These are phyloP conservation scores for Hypsopygia costalis DNA, from an alignment of 2,888 invertebrate species.

Conservation along the genomic window DNA sequence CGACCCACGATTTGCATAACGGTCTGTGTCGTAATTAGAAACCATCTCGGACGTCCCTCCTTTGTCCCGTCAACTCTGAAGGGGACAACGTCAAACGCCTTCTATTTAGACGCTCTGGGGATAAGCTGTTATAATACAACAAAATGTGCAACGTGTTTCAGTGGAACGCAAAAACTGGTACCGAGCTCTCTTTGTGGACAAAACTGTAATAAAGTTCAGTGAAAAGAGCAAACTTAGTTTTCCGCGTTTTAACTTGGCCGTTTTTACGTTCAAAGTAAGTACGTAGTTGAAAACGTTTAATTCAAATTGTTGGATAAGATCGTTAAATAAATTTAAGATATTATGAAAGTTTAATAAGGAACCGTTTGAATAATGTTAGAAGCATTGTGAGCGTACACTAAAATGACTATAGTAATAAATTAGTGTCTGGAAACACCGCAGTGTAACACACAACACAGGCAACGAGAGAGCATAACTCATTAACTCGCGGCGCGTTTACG, in stretches of 20 bases:
- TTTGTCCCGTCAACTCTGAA: constrained; percentile 66
- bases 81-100: constrained; percentile 61
- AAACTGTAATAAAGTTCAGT: constrained; percentile 17
- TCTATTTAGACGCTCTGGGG: constrained; percentile 58
- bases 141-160: constrained; percentile 42
- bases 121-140: constrained; percentile 56
- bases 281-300: constrained; percentile 7
- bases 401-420: constrained; percentile 37
- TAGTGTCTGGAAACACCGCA: constrained; percentile 35
- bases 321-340: not conserved
- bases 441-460: constrained; percentile 26
- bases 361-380: constrained; percentile 21
- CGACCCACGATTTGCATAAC: constrained; percentile 75
- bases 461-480: constrained; percentile 30
- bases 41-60: constrained; percentile 74
- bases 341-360: not conserved
- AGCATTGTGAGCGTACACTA: constrained; percentile 36
- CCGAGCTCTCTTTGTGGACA: constrained; percentile 14
- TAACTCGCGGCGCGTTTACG: constrained; percentile 43
- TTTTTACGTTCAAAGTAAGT: constrained; percentile 6
- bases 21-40: constrained; percentile 78
- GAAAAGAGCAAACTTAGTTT: constrained; percentile 12
- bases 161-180: constrained; percentile 19
- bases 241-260: constrained; percentile 8
- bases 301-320: constrained; percentile 8